Evolutionary conservation across 2,888 invertebrate genomes (phyloP), one percentile per base, ranked within the genome.

Genomic region (Germaria angustata): DNA sequence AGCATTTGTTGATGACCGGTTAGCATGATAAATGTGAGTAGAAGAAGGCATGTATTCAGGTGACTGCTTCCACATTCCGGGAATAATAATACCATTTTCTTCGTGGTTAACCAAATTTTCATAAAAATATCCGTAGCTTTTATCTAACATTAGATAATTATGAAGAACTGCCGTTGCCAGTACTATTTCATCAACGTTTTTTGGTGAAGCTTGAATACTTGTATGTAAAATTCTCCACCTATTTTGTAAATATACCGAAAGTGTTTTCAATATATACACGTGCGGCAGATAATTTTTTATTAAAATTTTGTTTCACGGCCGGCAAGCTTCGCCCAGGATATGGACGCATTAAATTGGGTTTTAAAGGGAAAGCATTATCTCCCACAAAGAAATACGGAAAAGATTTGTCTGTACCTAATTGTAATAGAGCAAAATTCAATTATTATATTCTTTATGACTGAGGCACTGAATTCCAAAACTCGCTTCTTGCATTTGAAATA

Each of bases 61-160:
- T 3, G 28, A 28, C 6, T 28, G 28, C 6, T 6, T 28, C 28
- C 28, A 28, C 6, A 6, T 28, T 28, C 28, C 28, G 28, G 28
- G 6, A 28, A 28, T 28, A 6, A 28, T 5, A 28, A 28, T 4
- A 6, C 15, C 41, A 41, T n/a, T 28, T 28, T 2, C n/a, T 53
- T 53, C 51, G 8, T 28, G 28, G n/a, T 53, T 28, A n/a, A 28
- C 51, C 28, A 53, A 15, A 53, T 5, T 53, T 53, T n/a, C 8
- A 15, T 53, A 24, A 15, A 28, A 53, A 28, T 53, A 28, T 28
- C 51, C 28, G 28, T 28, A 28, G 28, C 20, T 59, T 39, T 53
- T 61, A 51, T 63, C 51, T 63, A 51, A 41, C 73, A 73, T 63
- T 51, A 61, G 17, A 24, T 57, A 73, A 39, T 73, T 73, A 34